Evolutionary conservation across 2,113 vertebrate genomes (phyloP), one percentile per base, ranked within the genome.

Genomic region (Tricholaema leucomelas): DNA sequence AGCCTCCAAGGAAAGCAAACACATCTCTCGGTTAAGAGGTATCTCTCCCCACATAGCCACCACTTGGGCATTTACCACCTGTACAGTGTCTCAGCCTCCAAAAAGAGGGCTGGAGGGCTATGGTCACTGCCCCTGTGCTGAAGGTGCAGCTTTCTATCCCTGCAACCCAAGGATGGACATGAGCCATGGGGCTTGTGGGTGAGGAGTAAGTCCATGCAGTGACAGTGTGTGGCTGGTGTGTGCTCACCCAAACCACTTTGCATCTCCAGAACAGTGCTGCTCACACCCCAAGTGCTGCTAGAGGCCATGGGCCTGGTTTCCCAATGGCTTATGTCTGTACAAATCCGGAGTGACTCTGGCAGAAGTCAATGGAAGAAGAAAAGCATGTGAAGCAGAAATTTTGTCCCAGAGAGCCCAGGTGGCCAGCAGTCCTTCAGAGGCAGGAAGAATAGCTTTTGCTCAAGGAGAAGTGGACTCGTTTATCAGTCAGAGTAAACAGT

Each of bases 141-240:
- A 60, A 21, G 70, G 42, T 10, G 12, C 0, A 6, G 38, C 25
- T 36, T 71, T 60, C 38, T 60, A 4, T 14, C 7, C 25, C 52
- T 54, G 30, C 12, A 54, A n/a, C 25, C 52, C 30, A 24, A 66
- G 38, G 30, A 55, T 2, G 23, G 52, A 65, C 56, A 40, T 15
- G 18, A 92, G 27, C n/a, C 30, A 14, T 5, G 36, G 77, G n/a
- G n/a, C 56, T 48, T n/a, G 24, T 20, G 54, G 23, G 10, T 18
- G 10, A 6, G 2, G 28, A 74, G 31, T 2, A 3, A 78, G 55
- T 30, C 59, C 1, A 1, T 21, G 52, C 0, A 0, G 66, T 27
- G 9, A 6, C 0, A 2, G 15, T 31, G 5, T 8, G 2, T 13
- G 33, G 44, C 19, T 0, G 1, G 10, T 0, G 2, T 7, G 15